Evolutionary conservation across 2,113 vertebrate genomes (phyloP).

Genomic region (Trogon melanurus): DNA sequence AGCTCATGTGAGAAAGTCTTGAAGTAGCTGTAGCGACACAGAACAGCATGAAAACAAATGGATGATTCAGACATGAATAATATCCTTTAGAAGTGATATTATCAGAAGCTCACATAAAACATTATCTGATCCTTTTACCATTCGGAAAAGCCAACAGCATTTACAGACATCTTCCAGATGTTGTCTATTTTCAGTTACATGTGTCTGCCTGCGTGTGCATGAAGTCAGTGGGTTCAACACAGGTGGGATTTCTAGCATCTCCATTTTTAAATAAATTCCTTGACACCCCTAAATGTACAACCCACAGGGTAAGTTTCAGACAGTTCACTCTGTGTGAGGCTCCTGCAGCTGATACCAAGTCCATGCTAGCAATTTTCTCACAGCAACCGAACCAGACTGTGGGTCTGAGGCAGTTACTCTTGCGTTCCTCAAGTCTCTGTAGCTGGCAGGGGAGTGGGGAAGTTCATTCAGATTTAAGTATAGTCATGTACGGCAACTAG

Average conservation of each 20-base stretch:
- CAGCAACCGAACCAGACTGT: background rate
- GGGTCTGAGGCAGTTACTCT: background rate
- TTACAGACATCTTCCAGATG: conserved; percentile 5
- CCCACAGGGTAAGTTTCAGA: background rate
- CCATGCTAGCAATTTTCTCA: background rate
- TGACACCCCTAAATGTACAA: background rate
- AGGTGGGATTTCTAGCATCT: background rate
- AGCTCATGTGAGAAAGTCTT: conserved; percentile 58
- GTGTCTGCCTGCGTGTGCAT: fast-evolving
- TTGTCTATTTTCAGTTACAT: background rate
- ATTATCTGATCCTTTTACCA: background rate
- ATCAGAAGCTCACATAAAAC: conserved; percentile 35
- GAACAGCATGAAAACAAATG: conserved; percentile 63
- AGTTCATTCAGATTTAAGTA: background rate
- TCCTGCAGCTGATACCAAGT: background rate
- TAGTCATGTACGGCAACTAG: fast-evolving
- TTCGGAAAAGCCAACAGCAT: background rate
- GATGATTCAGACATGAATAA: conserved; percentile 26
- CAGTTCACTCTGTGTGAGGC: background rate
- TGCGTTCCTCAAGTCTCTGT: background rate
- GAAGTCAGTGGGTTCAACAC: background rate
- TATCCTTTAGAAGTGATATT: conserved; percentile 34
- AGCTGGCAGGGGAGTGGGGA: background rate
- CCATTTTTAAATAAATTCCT: background rate
- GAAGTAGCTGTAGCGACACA: conserved; percentile 42